Conservation (phyloP, 1,140 invertebrate species). For the Drosophila sproati region DNA sequence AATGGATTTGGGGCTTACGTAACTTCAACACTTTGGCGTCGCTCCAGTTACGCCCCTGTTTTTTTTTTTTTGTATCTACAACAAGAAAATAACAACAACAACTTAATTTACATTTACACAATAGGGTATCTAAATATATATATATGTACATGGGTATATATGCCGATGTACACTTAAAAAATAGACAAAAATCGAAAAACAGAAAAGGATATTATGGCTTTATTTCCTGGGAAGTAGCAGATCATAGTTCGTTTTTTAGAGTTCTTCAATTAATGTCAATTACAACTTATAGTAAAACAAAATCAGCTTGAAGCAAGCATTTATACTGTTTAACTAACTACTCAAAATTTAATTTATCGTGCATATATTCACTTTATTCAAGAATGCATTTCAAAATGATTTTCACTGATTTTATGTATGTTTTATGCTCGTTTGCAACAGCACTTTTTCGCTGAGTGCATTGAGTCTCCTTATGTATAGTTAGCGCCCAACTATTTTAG, state of each 20-base stretch:
- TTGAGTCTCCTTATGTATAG: slow-evolving; percentile 20
- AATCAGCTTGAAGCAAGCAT: too few relatives aligned
- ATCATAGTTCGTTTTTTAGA: too few relatives aligned
- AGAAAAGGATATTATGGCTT: neutral
- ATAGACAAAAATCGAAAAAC: neutral
- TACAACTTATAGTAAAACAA: too few relatives aligned
- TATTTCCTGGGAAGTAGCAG: too few relatives aligned
- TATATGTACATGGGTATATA: neutral
- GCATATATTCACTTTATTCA: too few relatives aligned
- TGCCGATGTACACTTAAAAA: neutral
- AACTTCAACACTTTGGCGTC: slow-evolving; percentile 77
- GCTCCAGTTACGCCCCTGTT: slow-evolving; percentile 30
- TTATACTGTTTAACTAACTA: too few relatives aligned
- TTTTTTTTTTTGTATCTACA: slow-evolving; percentile 15
- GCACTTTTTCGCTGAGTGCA: neutral
- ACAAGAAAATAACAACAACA: slow-evolving; percentile 10
- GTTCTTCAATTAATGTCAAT: too few relatives aligned
- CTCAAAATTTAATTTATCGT: too few relatives aligned
- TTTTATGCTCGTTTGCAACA: neutral
- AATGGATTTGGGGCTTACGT: slow-evolving; percentile 78
- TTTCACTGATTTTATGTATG: neutral
- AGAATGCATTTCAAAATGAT: too few relatives aligned
- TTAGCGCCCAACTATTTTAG: slow-evolving; percentile 60
- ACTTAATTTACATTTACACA: slow-evolving; percentile 77
- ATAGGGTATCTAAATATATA: slow-evolving; percentile 44